These are phyloP conservation scores for Carettochelys insculpta DNA, from an alignment of 2,113 vertebrate genomes.

Conservation along the genomic window DNA sequence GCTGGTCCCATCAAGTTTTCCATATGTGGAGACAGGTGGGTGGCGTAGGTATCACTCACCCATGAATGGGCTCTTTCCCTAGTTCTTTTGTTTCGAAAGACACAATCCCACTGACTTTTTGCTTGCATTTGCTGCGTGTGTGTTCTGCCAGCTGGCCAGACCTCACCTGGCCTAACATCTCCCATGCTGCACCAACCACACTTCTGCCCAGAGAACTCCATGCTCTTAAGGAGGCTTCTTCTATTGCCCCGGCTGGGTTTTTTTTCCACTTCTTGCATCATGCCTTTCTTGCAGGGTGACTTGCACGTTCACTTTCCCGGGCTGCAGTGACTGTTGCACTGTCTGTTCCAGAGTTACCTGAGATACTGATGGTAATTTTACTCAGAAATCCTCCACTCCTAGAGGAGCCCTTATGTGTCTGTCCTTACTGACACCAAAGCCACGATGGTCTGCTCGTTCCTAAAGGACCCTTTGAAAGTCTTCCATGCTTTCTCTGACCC, in stretches of 20 bases:
- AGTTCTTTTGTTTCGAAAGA: not conserved
- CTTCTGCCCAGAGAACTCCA: not conserved
- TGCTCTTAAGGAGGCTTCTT: not conserved
- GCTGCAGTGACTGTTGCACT: not conserved
- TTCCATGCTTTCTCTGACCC: not conserved
- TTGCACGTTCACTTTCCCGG: not conserved
- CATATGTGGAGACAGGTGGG: not conserved
- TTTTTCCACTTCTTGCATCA: not conserved
- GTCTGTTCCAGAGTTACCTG: not conserved
- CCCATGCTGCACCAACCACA: not conserved
- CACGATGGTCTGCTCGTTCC: not conserved
- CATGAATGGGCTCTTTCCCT: not conserved
- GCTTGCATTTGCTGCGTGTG: not conserved
- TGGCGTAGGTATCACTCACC: not conserved
- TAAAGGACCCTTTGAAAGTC: not conserved
- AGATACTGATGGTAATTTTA: constrained; percentile 15
- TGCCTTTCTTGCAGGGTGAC: not conserved
- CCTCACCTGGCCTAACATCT: not conserved
- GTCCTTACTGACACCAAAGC: not conserved
- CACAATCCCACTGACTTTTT: not conserved
- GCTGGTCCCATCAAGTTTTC: not conserved
- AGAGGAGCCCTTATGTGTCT: not conserved
- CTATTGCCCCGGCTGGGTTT: not conserved
- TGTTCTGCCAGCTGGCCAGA: not conserved
- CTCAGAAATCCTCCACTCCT: not conserved